A percentile compares a stretch with the other conserved stretches of the same genome.
These are phyloP conservation scores for Drosophila murphyi DNA, from an alignment of 1,140 invertebrate species.

Conservation along the genomic window DNA sequence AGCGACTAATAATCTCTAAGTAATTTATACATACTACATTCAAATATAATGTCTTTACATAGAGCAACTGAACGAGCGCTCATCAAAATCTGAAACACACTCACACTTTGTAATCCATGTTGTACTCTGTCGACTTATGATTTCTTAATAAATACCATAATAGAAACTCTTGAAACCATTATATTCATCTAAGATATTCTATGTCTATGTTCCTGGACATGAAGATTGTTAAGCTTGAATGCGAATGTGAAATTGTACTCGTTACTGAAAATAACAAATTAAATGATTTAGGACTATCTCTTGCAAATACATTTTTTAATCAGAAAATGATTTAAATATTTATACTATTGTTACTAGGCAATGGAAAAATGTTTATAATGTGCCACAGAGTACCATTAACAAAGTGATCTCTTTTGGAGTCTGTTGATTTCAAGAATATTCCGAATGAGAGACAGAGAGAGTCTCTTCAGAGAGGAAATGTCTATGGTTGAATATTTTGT, in stretches of 20 bases:
- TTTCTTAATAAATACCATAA: conserved; percentile 74
- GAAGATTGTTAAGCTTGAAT: background rate
- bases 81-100: conserved; percentile 47
- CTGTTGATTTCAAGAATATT: background rate
- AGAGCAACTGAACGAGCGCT: conserved; percentile 33
- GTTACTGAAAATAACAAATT: too few species aligned
- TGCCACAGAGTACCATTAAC: background rate
- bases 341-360: too few species aligned
- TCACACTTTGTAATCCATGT: conserved; percentile 62
- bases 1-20: conserved; percentile 76
- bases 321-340: too few species aligned
- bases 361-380: too few species aligned
- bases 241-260: background rate
- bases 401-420: background rate
- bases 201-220: background rate
- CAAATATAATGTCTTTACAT: conserved; percentile 55
- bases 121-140: conserved; percentile 72
- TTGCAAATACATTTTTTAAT: too few species aligned
- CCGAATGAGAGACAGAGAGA: background rate
- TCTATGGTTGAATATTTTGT: conserved; percentile 18
- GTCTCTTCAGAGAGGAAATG: background rate
- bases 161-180: conserved; percentile 13
- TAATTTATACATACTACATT: conserved; percentile 70
- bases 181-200: background rate
- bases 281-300: too few species aligned